Evolutionary conservation across 1,140 invertebrate species (phyloP), one percentile per base, ranked within the genome.

Genomic region (Drosophila pseudoobscura): DNA sequence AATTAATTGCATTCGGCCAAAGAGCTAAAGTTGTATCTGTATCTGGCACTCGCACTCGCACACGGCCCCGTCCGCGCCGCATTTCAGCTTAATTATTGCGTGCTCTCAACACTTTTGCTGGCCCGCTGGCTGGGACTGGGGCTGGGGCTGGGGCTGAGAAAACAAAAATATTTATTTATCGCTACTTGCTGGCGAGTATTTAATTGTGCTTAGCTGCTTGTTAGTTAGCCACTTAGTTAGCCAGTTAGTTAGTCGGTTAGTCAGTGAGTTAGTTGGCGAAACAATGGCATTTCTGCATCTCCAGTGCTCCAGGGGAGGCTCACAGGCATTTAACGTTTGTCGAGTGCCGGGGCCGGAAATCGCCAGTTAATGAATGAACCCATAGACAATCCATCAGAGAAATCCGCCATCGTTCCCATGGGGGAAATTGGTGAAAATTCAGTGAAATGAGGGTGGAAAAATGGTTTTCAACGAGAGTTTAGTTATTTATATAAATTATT

Each of bases 41-140:
- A 55, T 65, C 61, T 68, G 63, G 9, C 20, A 20, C 24, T 26
- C 24, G 24, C 4, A 26, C 24, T 26, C 5, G 24, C 31, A 35
- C 31, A 11, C 9, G 31, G 9, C 31, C 44, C 24, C 24, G 24
- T 26, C 24, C 24, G 24, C 24, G 24, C 31, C 44, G 31, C 50
- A 69, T 69, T 69, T 69, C 20, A 78, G 64, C 50, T 43, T 59
- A 61, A 78, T 78, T 68, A 72, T 85, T 74, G 80, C 80, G 78
- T 85, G 82, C 64, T 75, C 64, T 70, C 80, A 78, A 87, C 82
- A 85, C 82, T 87, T 80, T 85, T 85, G 71, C 69, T 54, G 53
- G 53, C 41, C 75, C 61, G 75, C 65, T 62, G 50, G 39, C 44
- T 43, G 24, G 3, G 24, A 5, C 24, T 24, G 24, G 0, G 4